A percentile compares a stretch with the other conserved stretches of the same genome.
Evolutionary conservation across 2,797 vertebrate genomes (phyloP).

Genomic region (Thripadectes ignobilis): DNA sequence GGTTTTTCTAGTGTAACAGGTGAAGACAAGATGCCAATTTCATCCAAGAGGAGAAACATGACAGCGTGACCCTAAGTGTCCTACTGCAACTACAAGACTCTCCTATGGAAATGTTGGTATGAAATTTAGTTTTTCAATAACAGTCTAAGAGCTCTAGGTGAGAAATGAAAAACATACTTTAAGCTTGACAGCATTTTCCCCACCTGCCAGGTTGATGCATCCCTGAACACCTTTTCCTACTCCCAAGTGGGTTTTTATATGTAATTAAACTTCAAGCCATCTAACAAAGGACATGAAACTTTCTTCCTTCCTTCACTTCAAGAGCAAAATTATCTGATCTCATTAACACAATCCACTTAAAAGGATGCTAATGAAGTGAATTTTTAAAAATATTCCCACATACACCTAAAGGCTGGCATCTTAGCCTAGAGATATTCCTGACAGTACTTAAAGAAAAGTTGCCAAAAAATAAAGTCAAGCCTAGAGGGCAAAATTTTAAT

Average conservation of each 20-base stretch:
- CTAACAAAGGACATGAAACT: neutral
- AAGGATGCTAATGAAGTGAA: neutral
- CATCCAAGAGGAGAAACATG: slow-evolving; percentile 25
- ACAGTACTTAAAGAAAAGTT: neutral
- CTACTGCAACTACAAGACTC: slow-evolving; percentile 6
- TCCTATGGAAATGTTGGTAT: neutral
- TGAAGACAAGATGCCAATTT: slow-evolving; percentile 22
- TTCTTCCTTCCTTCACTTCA: neutral
- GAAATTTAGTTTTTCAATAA: slow-evolving; percentile 1
- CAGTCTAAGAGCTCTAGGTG: neutral
- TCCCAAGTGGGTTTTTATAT: neutral
- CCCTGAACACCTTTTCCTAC: neutral
- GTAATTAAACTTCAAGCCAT: neutral
- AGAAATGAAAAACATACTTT: neutral
- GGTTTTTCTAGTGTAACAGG: slow-evolving; percentile 19
- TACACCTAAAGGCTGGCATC: neutral
- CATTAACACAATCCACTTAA: neutral
- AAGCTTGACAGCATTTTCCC: neutral
- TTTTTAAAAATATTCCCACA: neutral
- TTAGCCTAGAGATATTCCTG: neutral
- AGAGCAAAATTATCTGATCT: neutral
- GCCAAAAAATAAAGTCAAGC: neutral
- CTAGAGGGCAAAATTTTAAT: neutral
- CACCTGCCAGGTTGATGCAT: neutral
- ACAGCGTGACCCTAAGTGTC: slow-evolving; percentile 14